Evolutionary conservation across 2,113 vertebrate genomes (phyloP).

Genomic region (Tragelaphus scriptus): DNA sequence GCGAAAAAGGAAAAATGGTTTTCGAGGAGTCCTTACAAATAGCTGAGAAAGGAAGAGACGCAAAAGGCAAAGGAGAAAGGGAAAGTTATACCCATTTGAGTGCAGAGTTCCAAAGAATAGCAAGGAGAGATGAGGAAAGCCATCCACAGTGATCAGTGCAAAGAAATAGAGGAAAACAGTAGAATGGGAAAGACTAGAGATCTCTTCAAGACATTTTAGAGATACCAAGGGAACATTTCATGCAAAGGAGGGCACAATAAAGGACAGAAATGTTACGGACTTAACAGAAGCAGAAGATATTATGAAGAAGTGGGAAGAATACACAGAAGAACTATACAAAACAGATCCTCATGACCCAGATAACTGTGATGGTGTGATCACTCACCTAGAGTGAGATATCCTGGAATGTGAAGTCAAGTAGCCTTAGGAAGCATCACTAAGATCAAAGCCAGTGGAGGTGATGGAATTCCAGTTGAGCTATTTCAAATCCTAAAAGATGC

Average conservation of each 20-base stretch:
- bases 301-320: not conserved
- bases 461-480: not conserved
- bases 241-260: not conserved
- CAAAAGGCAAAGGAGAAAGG: not conserved
- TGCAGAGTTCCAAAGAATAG: not conserved
- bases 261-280: not conserved
- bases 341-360: not conserved
- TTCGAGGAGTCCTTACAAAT: fast-evolving
- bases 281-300: not conserved
- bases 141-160: not conserved
- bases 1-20: not conserved
- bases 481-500: not conserved
- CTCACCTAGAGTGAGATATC: not conserved
- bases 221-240: not conserved
- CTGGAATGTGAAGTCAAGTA: not conserved
- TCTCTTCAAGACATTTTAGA: not conserved
- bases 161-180: not conserved
- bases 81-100: not conserved
- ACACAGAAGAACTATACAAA: not conserved
- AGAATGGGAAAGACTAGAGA: not conserved
- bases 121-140: not conserved
- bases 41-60: not conserved
- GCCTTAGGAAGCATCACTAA: not conserved
- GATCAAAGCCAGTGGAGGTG: not conserved
- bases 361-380: not conserved